Evolutionary conservation across 1,140 invertebrate genomes (phyloP).

Genomic region (Sinonovacula constricta): DNA sequence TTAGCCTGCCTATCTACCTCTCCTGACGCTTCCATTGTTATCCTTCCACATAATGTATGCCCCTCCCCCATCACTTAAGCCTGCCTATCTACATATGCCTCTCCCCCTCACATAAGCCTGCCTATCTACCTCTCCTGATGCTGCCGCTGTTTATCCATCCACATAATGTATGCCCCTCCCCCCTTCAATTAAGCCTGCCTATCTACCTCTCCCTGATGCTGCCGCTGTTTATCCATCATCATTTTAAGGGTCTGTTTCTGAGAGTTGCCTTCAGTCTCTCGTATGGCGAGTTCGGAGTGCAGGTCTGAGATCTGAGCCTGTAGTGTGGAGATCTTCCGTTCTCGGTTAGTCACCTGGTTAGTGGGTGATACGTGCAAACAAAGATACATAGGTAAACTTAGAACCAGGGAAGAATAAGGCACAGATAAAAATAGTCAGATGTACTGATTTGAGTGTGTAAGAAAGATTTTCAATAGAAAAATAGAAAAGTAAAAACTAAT

Average conservation of each 20-base stretch:
- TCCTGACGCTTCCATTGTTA: slow-evolving; percentile 57
- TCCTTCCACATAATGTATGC: slow-evolving; percentile 74
- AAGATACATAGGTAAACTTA: no score
- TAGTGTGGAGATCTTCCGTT: slow-evolving; percentile 67
- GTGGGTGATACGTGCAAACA: no score
- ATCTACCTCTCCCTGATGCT: slow-evolving; percentile 65
- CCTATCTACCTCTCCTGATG: no score
- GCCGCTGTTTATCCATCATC: slow-evolving; percentile 71
- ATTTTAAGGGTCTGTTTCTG: slow-evolving; percentile 70
- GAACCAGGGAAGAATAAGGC: no score
- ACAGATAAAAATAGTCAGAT: no score
- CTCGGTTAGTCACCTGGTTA: slow-evolving; percentile 66
- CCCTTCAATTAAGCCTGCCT: background rate
- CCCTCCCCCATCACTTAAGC: no score
- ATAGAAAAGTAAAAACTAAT: no score
- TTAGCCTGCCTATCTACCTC: slow-evolving; percentile 60
- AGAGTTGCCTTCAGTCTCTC: slow-evolving; percentile 68
- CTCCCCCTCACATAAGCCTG: no score
- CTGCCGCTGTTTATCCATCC: no score
- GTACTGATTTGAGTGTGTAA: no score
- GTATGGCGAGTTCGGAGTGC: slow-evolving; percentile 65
- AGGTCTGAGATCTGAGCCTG: slow-evolving; percentile 70
- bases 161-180: background rate
- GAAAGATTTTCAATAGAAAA: no score
- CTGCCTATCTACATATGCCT: no score